Base-by-base conservation (phyloP, 2,797 vertebrate species). In the Clarias fuscus region DNA sequence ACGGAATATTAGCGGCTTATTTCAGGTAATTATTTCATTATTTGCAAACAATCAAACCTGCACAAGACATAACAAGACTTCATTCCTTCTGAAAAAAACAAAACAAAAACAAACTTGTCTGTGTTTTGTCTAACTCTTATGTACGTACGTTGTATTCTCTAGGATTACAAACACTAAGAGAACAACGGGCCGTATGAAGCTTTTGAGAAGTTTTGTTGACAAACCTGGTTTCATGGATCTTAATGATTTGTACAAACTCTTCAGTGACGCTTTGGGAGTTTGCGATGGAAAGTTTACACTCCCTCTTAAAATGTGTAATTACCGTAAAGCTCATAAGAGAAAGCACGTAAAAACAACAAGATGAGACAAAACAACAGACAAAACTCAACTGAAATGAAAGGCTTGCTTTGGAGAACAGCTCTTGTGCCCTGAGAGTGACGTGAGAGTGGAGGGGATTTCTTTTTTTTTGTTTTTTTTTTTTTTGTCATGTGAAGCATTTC, bases 241-340 rank as follows among this genome's bases (percentile, higher is more conserved):
- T 93, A 93, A 95, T 95, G 94, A 94, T 94, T 95, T 94, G 93
- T 91, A 93, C 94, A 95, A 93, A 94, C 92, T 90, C 92, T 89
- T 92, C 89, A 93, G 85, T 85, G 91, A 90, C 90, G 90, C 90
- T 93, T 87, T 67, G 79, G 89, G 90, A 91, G 86, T 86, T 92
- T 33, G 58, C 88, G 90, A 91, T 91, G 90, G 87, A 82, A 88
- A 91, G 90, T 94, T 89, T 88, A 92, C 91, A 86, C 89, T 92
- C 89, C 92, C 92, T 92, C 84, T 85, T 90, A 90, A 85, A 90
- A 91, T 37, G 89, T 92, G 91, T 95, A 94, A 96, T 95, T 95
- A 96, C 94, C 92, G 91, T 91, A 92, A 93, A 94, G 87, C 93
- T 86, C 89, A 91, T 91, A 90, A 92, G 90, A 93, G 92, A 88